Conservation (phyloP, 2,797 vertebrate genomes). For the Cirrhinus mrigala region DNA sequence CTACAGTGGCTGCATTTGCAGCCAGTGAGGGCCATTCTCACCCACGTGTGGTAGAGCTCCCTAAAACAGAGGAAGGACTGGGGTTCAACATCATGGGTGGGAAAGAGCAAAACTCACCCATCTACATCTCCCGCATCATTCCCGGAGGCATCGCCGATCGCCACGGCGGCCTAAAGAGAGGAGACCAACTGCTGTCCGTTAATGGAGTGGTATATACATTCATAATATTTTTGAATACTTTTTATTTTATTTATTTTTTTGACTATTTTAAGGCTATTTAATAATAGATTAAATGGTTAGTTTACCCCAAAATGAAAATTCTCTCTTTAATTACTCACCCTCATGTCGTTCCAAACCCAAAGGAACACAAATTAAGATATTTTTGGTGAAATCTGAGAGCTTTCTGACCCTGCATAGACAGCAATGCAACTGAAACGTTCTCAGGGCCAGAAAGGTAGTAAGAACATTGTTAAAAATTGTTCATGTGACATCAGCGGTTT, state of each 20-base stretch:
- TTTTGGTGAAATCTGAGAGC: neutral
- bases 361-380: neutral
- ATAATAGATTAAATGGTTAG: neutral
- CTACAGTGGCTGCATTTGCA: constrained; percentile 97
- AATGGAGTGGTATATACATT: constrained; percentile 89
- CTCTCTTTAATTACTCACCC: neutral
- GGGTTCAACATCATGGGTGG: constrained; percentile 99
- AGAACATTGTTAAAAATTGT: too few relatives aligned
- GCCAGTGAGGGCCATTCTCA: constrained; percentile 98
- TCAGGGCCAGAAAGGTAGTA: too few relatives aligned
- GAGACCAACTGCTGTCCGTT: constrained; percentile 97
- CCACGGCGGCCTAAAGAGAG: constrained; percentile 95
- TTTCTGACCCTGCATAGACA: neutral
- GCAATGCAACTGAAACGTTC: too few relatives aligned
- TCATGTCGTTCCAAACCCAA: neutral
- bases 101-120: constrained; percentile 98
- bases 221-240: too few relatives aligned
- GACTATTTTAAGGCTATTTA: too few relatives aligned
- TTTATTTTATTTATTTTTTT: too few relatives aligned
- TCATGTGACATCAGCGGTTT: too few relatives aligned
- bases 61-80: constrained; percentile 97
- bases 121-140: constrained; percentile 98
- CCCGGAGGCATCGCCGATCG: constrained; percentile 96
- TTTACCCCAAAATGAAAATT: neutral
- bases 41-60: constrained; percentile 95